phyloP scores from a whole-genome alignment of 2,113 vertebrate species.

The Halcyon senegalensis region DNA sequence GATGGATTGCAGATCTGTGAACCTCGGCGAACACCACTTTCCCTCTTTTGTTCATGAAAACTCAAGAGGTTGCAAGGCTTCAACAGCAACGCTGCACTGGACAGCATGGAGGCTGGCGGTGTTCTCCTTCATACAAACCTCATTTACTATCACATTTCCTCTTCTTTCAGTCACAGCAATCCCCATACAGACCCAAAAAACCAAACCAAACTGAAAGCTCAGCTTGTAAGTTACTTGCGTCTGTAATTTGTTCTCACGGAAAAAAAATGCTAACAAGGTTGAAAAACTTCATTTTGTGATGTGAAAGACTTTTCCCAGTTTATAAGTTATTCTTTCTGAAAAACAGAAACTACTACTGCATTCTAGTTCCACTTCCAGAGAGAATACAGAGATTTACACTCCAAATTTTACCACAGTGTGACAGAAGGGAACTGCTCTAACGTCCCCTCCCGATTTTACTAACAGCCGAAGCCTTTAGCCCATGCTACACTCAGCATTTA shows the following conservation, averaged over 20 bases:
- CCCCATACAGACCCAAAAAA: background rate
- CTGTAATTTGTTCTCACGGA: background rate
- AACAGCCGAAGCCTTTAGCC: background rate
- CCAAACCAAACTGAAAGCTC: background rate
- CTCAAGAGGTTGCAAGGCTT: background rate
- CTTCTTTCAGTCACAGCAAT: background rate
- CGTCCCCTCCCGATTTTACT: background rate
- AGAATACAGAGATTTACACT: background rate
- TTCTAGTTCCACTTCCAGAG: constrained; percentile 1
- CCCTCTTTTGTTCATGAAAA: background rate
- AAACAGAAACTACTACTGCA: background rate
- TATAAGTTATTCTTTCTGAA: background rate
- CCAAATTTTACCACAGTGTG: background rate
- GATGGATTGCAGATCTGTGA: background rate
- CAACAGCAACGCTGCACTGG: background rate
- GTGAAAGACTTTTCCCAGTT: background rate
- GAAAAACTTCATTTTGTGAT: constrained; percentile 19
- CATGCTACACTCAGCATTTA: background rate
- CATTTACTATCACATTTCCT: background rate
- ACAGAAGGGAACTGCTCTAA: background rate
- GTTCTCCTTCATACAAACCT: background rate
- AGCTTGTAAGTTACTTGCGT: background rate
- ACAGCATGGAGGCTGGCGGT: background rate
- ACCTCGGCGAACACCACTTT: background rate
- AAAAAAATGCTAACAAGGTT: background rate